Conservation (phyloP, 92 coral and sea anemone genomes). For the Siderastrea radians region DNA sequence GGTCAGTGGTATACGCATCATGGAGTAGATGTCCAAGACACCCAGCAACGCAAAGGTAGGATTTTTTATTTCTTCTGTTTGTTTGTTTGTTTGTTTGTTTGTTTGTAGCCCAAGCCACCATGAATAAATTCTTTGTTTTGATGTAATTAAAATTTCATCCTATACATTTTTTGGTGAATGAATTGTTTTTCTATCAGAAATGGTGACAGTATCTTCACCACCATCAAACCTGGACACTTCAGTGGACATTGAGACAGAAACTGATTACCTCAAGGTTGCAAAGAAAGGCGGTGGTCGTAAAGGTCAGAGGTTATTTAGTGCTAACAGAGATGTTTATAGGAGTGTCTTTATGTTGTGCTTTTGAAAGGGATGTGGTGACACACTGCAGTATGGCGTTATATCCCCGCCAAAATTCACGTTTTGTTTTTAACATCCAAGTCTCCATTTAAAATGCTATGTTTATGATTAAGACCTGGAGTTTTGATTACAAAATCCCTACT, state of each 20-base stretch:
- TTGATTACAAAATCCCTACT: no score
- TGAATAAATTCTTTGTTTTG: no score
- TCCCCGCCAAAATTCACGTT: no score
- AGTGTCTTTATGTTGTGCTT: neutral
- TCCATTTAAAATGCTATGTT: no score
- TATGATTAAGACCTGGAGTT: no score
- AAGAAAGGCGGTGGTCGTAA: slow-evolving; percentile 55
- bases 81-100: no score
- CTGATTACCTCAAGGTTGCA: slow-evolving; percentile 49
- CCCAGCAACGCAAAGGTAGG: slow-evolving; percentile 34
- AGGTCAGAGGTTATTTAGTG: slow-evolving; percentile 6
- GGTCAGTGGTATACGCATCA: slow-evolving; percentile 71
- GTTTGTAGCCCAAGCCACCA: no score
- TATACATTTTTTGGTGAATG: neutral
- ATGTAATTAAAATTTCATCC: neutral
- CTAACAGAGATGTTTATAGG: neutral
- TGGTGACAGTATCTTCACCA: slow-evolving; percentile 35
- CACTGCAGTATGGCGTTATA: no score
- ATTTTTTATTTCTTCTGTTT: neutral
- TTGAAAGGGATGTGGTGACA: neutral
- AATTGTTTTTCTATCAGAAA: slow-evolving; percentile 22
- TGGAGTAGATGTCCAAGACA: slow-evolving; percentile 30
- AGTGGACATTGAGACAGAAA: slow-evolving; percentile 27
- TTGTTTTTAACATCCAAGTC: no score
- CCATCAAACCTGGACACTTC: slow-evolving; percentile 6